A percentile compares a stretch with the other conserved stretches of the same genome.
phyloP scores from a whole-genome alignment of 2,888 invertebrate genomes.

The Rugalucina vietnamica region DNA sequence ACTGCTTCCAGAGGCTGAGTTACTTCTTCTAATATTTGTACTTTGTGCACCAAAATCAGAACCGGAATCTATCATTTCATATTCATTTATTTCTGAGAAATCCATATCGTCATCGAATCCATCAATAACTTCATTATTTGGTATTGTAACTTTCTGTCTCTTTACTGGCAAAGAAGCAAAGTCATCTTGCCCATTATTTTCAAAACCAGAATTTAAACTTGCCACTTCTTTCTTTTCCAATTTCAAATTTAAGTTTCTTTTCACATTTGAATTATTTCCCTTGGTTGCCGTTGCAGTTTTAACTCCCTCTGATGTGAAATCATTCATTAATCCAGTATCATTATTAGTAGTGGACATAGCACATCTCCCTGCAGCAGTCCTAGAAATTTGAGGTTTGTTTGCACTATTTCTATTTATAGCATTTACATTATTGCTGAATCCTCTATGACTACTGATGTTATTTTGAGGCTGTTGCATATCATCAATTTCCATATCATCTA shows the following conservation, averaged over 20 bases:
- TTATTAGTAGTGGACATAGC: too few relatives aligned
- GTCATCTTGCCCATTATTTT: background rate
- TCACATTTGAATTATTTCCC: background rate
- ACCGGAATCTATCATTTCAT: background rate
- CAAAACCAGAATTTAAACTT: background rate
- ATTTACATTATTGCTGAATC: background rate
- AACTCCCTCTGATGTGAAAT: too few relatives aligned
- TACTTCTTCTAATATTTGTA: too few relatives aligned
- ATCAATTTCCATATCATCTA: slow-evolving; percentile 70
- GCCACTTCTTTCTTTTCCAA: background rate
- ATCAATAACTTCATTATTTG: too few relatives aligned
- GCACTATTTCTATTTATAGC: background rate
- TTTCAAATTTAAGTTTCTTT: background rate
- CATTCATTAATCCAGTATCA: too few relatives aligned
- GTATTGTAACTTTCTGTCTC: background rate
- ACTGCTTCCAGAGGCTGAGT: too few relatives aligned
- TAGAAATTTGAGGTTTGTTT: background rate
- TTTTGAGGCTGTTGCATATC: slow-evolving; percentile 39
- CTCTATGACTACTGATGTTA: background rate
- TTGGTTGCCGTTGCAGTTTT: too few relatives aligned
- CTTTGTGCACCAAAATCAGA: too few relatives aligned
- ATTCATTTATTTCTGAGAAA: background rate
- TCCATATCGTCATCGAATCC: background rate
- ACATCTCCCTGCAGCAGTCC: background rate
- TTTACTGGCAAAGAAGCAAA: background rate